These are phyloP conservation scores for Petaurus breviceps DNA, from an alignment of 2,113 vertebrate species.

Conservation along the genomic window DNA sequence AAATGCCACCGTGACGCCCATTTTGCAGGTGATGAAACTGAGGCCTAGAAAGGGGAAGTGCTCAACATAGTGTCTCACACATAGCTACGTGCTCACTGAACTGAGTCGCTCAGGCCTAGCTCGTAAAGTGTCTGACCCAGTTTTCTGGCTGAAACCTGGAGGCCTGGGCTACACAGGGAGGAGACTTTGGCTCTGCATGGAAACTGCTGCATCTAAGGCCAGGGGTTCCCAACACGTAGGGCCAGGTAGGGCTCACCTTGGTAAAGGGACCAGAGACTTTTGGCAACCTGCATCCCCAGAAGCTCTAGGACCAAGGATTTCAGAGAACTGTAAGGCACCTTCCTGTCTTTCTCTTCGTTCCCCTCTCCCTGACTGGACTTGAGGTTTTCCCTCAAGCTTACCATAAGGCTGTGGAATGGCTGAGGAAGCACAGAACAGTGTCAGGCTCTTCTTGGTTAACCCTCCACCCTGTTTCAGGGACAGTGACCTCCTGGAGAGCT, in stretches of 20 bases:
- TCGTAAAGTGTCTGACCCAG: neutral
- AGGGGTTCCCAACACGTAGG: neutral
- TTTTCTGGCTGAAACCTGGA: neutral
- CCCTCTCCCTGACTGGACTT: neutral
- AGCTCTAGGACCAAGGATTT: neutral
- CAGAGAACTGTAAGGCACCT: neutral
- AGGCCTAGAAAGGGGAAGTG: neutral
- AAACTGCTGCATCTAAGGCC: neutral
- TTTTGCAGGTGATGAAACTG: slow-evolving; percentile 11
- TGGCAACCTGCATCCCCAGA: neutral
- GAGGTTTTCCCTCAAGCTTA: neutral
- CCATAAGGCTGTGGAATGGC: neutral
- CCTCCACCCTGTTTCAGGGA: neutral
- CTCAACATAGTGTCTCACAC: neutral
- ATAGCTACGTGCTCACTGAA: neutral
- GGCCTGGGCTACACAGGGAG: neutral
- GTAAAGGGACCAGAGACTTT: neutral
- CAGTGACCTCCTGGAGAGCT: neutral
- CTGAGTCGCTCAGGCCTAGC: neutral
- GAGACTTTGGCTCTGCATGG: neutral
- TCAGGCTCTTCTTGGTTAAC: neutral
- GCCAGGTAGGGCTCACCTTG: neutral
- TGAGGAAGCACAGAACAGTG: neutral
- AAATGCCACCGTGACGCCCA: neutral
- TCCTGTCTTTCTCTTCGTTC: neutral